phyloP scores from a whole-genome alignment of 92 coral and sea anemone genomes.

The Pocillopora grandis region DNA sequence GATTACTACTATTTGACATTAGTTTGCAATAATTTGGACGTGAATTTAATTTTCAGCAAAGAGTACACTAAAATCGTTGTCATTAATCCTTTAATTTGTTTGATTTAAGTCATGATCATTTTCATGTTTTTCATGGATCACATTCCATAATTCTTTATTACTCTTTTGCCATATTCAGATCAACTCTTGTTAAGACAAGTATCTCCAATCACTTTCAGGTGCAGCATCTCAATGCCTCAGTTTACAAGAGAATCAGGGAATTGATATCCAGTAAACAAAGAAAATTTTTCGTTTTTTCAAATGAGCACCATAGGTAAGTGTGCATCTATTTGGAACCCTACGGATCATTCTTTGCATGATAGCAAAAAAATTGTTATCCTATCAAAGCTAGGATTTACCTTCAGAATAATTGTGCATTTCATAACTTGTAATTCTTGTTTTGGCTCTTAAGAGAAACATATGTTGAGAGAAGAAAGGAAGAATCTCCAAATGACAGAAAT shows the following conservation, averaged over 20 bases:
- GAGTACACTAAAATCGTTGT: no score
- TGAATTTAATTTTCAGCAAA: no score
- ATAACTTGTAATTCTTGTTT: not conserved
- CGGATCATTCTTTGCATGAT: no score
- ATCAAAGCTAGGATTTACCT: not conserved
- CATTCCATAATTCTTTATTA: no score
- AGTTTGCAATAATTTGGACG: no score
- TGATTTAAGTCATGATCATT: no score
- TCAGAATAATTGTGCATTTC: not conserved
- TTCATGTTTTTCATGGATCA: no score
- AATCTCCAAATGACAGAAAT: conserved; percentile 92
- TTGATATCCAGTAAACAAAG: conserved; percentile 72
- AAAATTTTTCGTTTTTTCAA: conserved; percentile 90
- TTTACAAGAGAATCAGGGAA: conserved; percentile 85
- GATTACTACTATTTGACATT: no score
- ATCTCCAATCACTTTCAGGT: conserved; percentile 44
- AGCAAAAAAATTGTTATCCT: no score
- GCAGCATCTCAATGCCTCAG: conserved; percentile 88
- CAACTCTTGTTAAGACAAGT: not conserved
- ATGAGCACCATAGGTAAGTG: conserved; percentile 91
- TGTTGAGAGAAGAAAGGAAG: conserved; percentile 85
- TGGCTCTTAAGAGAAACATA: conserved; percentile 68
- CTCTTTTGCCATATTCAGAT: no score
- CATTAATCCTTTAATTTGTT: no score
- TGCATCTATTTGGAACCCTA: no score